Evolutionary conservation across 2,888 invertebrate genomes (phyloP), one percentile per base, ranked within the genome.

Genomic region (Diabrotica balteata): DNA sequence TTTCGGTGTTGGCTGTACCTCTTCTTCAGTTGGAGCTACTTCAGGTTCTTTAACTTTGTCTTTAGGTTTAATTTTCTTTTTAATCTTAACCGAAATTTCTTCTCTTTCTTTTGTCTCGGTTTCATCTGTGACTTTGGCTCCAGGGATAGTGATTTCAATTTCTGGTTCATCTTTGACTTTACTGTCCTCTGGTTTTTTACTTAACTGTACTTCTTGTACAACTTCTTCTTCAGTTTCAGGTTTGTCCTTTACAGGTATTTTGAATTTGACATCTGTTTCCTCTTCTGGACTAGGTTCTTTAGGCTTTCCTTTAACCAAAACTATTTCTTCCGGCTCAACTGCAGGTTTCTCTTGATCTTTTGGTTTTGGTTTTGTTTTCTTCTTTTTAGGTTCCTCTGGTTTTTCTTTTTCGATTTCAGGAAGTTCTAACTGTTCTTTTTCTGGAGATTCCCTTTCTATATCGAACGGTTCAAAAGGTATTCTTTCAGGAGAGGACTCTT

Each of bases 381-480:
- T 79, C 4, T 81, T 78, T 65, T 79, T 76, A 76, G 79, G 75
- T 79, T 85, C 79, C 77, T 79, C 74, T 17, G 77, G 73, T 72
- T 79, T 78, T 58, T 81, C 80, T 68, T 82, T 81, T 63, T 86
- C 84, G 42, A 72, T 66, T 66, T 84, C 84, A 61, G 85, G 85
- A 78, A 72, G 74, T 70, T 82, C 81, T 58, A 79, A 76, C 66
- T 79, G 76, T 46, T 79, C 77, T 73, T 80, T 81, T 75, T 84
- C 82, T 49, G 79, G 79, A 68, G 85, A 80, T 63, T 85, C 83
- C 4, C 79, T 68, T 63, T 83, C 81, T 59, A 82, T 78, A 51
- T 84, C 84, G 67, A 82, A 81, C 8, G 85, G 83, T 73, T 84
- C 78, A 68, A 86, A 85, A 66, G 84, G 80, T 8, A 83, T 80